phyloP scores from a whole-genome alignment of 2,888 invertebrate species.

The Keiferia lycopersicella region DNA sequence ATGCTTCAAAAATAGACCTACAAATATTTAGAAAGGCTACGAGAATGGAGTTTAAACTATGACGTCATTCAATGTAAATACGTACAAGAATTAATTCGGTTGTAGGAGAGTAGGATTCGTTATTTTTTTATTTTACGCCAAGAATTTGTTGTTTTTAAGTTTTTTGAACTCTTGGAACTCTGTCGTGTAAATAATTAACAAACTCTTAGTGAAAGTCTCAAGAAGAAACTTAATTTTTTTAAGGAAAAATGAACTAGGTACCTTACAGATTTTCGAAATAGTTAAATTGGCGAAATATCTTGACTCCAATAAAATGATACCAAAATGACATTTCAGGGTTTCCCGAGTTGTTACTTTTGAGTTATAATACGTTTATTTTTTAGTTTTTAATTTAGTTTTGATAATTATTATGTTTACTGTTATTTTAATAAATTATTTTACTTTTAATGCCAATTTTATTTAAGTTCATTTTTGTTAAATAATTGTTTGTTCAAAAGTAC shows the following conservation, averaged over 20 bases:
- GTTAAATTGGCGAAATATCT: slow-evolving; percentile 9
- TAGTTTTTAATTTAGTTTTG: slow-evolving; percentile 53
- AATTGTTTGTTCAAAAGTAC: too few species aligned
- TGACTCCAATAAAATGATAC: slow-evolving; percentile 23
- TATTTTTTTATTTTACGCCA: slow-evolving; percentile 26
- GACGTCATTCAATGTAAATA: slow-evolving; percentile 23
- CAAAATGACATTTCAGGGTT: slow-evolving; percentile 31
- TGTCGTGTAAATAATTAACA: slow-evolving; percentile 28
- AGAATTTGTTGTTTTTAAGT: slow-evolving; percentile 36
- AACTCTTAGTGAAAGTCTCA: background rate
- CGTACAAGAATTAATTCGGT: slow-evolving; percentile 36
- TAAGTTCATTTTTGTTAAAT: slow-evolving; percentile 18
- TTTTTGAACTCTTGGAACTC: slow-evolving; percentile 39
- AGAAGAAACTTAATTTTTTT: background rate
- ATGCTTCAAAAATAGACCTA: slow-evolving; percentile 2
- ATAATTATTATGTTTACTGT: slow-evolving; percentile 50
- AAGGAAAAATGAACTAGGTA: slow-evolving; percentile 1
- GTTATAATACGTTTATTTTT: slow-evolving; percentile 57
- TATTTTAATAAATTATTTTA: slow-evolving; percentile 59
- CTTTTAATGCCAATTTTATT: slow-evolving; percentile 35
- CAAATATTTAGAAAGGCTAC: slow-evolving; percentile 3
- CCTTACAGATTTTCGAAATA: slow-evolving; percentile 16
- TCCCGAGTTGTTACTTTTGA: slow-evolving; percentile 51
- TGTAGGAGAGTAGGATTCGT: slow-evolving; percentile 40
- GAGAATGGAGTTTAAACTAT: background rate